A percentile compares a stretch with the other conserved stretches of the same genome.
These are phyloP conservation scores for Xiphorhynchus erythropygius DNA, from an alignment of 2,797 vertebrate species.

Conservation along the genomic window DNA sequence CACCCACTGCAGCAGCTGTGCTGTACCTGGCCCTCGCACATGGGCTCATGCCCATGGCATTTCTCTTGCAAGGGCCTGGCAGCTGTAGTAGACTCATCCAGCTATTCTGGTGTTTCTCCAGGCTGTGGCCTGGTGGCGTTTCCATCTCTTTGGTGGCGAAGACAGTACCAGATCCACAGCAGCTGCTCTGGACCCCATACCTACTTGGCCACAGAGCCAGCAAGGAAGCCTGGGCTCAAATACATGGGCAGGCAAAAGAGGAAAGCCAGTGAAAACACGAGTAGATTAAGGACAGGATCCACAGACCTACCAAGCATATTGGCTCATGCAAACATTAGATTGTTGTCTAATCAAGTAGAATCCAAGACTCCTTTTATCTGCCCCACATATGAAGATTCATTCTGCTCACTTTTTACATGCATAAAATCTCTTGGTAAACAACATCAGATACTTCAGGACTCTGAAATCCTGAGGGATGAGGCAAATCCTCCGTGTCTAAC, in stretches of 20 bases:
- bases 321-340: not conserved
- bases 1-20: accelerated
- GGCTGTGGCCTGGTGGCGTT: not conserved
- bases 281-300: not conserved
- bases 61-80: not conserved
- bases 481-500: not conserved
- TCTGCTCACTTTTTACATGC: not conserved
- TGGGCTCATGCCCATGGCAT: not conserved
- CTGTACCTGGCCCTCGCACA: not conserved
- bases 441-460: not conserved
- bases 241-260: not conserved
- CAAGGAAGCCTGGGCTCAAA: not conserved
- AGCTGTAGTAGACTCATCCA: not conserved
- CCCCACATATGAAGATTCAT: not conserved
- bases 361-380: not conserved
- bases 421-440: not conserved
- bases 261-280: not conserved
- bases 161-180: not conserved
- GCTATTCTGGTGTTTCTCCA: not conserved
- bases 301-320: not conserved
- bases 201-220: not conserved
- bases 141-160: not conserved
- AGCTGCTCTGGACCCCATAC: not conserved
- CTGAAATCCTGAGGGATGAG: not conserved
- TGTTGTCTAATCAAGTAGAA: accelerated